Percentiles rank a stretch among this genome's conserved stretches.
Evolutionary conservation across 92 coral and sea anemone species (phyloP).

Genomic region (Porites rus): DNA sequence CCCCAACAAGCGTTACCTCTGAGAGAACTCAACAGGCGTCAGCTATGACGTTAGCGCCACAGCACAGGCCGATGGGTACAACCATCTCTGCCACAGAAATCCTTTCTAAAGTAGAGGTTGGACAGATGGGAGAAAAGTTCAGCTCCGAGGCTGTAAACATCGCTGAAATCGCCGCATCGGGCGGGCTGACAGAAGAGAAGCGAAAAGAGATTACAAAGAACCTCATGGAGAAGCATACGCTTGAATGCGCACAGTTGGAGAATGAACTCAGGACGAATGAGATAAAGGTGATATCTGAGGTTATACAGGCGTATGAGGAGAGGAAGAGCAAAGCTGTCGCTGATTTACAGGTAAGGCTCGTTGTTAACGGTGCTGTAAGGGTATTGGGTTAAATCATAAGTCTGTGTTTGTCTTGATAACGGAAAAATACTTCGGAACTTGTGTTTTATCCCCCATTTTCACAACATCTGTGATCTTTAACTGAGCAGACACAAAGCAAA

Average conservation of each 20-base stretch:
- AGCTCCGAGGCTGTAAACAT: constrained; percentile 92
- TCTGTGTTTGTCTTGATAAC: neutral
- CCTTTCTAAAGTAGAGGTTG: constrained; percentile 82
- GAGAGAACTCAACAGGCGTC: constrained; percentile 42
- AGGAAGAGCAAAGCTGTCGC: constrained; percentile 82
- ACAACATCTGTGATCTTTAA: too few species aligned
- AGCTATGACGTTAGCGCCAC: neutral
- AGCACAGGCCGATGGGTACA: constrained; percentile 42
- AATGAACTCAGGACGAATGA: constrained; percentile 91
- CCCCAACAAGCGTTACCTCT: constrained; percentile 23
- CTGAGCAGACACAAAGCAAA: too few species aligned
- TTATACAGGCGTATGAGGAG: constrained; percentile 88
- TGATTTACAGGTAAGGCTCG: constrained; percentile 53
- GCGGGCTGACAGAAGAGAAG: constrained; percentile 89
- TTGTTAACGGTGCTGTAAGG: too few species aligned
- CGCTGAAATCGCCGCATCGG: constrained; percentile 88
- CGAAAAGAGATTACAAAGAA: constrained; percentile 87
- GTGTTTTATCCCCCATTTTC: too few species aligned
- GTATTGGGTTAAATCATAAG: neutral
- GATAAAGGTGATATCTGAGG: constrained; percentile 88
- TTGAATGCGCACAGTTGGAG: constrained; percentile 95
- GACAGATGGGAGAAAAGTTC: constrained; percentile 97
- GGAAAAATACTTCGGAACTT: too few species aligned
- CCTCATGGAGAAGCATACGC: constrained; percentile 95
- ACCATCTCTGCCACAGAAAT: constrained; percentile 85